These are phyloP conservation scores for Xyrichtys novacula DNA, from an alignment of 2,797 vertebrate genomes.

Conservation along the genomic window DNA sequence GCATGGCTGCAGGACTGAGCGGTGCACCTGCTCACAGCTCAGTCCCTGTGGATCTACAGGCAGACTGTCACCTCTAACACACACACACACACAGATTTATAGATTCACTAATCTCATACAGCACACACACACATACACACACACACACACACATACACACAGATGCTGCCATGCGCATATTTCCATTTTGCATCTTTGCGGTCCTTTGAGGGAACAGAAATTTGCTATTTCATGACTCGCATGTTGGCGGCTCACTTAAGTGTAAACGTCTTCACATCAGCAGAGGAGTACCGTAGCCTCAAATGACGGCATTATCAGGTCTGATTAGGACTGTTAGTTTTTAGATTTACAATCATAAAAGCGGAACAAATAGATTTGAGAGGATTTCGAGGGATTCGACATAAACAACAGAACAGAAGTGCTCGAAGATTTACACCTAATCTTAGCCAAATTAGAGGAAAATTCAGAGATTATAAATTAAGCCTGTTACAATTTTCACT, in stretches of 20 bases:
- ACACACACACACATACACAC: background rate
- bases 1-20: conserved; percentile 48
- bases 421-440: conserved; percentile 25
- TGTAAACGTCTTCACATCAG: conserved; percentile 5
- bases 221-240: conserved; percentile 26
- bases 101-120: conserved; percentile 16
- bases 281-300: background rate
- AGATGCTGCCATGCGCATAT: conserved; percentile 8
- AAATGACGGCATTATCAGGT: conserved; percentile 1
- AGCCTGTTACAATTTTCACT: conserved; percentile 11
- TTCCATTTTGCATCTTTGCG: conserved; percentile 5
- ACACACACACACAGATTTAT: conserved; percentile 21
- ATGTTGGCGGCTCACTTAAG: background rate
- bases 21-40: conserved; percentile 71
- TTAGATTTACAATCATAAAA: conserved; percentile 19
- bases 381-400: conserved; percentile 39
- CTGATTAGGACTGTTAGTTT: conserved; percentile 35
- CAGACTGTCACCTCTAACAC: conserved; percentile 53
- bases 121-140: conserved; percentile 9
- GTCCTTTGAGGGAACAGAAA: conserved; percentile 7
- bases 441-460: conserved; percentile 20
- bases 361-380: conserved; percentile 28
- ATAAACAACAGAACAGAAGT: conserved; percentile 3
- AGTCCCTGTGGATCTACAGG: conserved; percentile 58
- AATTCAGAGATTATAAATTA: conserved; percentile 8